phyloP scores from a whole-genome alignment of 2,888 invertebrate species.

The Napeogenes sylphis region DNA sequence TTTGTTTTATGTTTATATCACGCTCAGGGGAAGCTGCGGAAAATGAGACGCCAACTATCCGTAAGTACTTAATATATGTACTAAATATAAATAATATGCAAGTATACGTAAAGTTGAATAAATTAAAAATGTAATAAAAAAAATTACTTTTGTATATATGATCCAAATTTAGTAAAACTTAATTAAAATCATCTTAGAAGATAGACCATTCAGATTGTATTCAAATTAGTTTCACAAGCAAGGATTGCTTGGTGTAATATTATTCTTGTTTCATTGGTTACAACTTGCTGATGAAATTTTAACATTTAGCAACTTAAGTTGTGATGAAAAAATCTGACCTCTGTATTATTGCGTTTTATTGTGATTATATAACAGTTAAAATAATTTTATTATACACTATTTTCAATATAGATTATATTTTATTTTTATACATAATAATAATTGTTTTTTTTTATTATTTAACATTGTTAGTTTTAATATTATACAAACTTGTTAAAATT shows the following conservation, averaged over 20 bases:
- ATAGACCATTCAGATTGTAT: conserved; percentile 21
- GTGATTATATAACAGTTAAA: conserved; percentile 30
- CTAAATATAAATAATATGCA: neutral
- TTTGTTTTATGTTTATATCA: conserved; percentile 57
- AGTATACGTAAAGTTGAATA: too few species aligned
- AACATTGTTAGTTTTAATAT: too few species aligned
- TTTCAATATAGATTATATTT: too few species aligned
- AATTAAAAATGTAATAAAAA: neutral
- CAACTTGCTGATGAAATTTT: conserved; percentile 26
- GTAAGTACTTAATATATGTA: conserved; percentile 50
- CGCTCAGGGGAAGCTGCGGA: conserved; percentile 60
- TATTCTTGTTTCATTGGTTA: conserved; percentile 19
- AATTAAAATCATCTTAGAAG: conserved; percentile 13
- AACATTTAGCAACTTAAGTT: conserved; percentile 34
- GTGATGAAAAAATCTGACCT: conserved; percentile 34
- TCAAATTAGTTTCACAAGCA: conserved; percentile 26
- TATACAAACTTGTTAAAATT: too few species aligned
- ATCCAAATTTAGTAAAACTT: too few species aligned
- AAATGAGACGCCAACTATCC: conserved; percentile 48
- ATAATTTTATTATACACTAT: too few species aligned
- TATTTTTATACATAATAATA: too few species aligned
- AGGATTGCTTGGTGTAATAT: conserved; percentile 3
- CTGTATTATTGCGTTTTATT: conserved; percentile 31
- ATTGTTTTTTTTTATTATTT: too few species aligned
- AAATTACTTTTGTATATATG: too few species aligned